Evolutionary conservation across 2,888 invertebrate genomes (phyloP).

Genomic region (Ellobium chinense): DNA sequence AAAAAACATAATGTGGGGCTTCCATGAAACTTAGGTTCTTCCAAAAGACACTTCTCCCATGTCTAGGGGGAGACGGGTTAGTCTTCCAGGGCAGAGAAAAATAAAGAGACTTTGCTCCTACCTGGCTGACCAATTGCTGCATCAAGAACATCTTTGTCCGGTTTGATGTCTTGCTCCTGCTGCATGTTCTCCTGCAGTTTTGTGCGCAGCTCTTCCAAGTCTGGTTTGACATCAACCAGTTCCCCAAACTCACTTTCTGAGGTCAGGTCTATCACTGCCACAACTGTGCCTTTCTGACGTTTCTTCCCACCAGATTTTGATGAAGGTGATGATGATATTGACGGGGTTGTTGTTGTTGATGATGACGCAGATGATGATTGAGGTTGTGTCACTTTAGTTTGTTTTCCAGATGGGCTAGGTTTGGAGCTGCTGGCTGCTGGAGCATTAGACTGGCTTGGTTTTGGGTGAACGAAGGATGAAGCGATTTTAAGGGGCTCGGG

Average conservation of each 20-base stretch:
- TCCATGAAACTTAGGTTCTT: too few species aligned
- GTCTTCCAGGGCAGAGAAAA: too few species aligned
- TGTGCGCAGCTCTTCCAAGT: conserved; percentile 10
- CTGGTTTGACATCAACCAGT: conserved; percentile 34
- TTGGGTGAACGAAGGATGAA: background rate
- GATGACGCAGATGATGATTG: conserved; percentile 40
- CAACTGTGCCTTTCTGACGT: background rate
- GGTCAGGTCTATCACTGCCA: conserved; percentile 35
- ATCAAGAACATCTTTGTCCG: conserved; percentile 24
- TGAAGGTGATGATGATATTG: background rate
- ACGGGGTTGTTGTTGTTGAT: conserved; percentile 6
- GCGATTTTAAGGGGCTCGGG: background rate
- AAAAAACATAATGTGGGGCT: too few species aligned
- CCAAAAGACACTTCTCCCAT: too few species aligned
- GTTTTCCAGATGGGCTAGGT: background rate
- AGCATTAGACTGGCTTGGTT: background rate
- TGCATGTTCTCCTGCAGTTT: background rate
- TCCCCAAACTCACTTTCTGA: conserved; percentile 30
- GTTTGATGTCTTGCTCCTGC: background rate
- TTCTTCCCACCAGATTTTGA: background rate
- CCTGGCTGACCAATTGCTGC: background rate
- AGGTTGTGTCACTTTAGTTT: background rate
- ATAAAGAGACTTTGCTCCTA: too few species aligned
- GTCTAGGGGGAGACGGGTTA: too few species aligned
- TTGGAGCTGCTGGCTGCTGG: background rate